phyloP scores from a whole-genome alignment of 2,888 invertebrate genomes.

The Caenorhabditis imperialis region DNA sequence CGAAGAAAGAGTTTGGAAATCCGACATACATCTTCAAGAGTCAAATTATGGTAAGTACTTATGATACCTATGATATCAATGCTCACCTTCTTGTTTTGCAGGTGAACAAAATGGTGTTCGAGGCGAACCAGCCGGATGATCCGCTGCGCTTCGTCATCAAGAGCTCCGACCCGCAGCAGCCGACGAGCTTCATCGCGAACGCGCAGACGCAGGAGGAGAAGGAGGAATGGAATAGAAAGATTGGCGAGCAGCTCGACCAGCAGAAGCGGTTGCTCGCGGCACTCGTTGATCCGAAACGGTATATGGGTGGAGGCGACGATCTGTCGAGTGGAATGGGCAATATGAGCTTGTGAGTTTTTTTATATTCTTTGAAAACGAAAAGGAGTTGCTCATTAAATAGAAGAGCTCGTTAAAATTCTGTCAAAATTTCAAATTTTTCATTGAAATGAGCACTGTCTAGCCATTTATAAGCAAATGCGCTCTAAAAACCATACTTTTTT shows the following conservation, averaged over 20 bases:
- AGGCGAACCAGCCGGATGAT: slow-evolving; percentile 82
- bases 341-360: slow-evolving; percentile 66
- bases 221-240: slow-evolving; percentile 79
- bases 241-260: slow-evolving; percentile 90
- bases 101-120: slow-evolving; percentile 90
- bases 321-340: slow-evolving; percentile 67
- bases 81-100: slow-evolving; percentile 78
- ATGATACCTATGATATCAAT: background rate
- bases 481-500: too few species aligned
- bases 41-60: slow-evolving; percentile 88
- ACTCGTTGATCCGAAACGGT: slow-evolving; percentile 88
- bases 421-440: too few species aligned
- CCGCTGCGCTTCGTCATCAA: slow-evolving; percentile 85
- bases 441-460: too few species aligned
- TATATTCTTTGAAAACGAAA: background rate
- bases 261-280: slow-evolving; percentile 94
- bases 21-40: slow-evolving; percentile 95
- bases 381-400: background rate
- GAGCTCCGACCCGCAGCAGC: slow-evolving; percentile 81
- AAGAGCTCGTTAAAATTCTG: background rate
- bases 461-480: too few species aligned
- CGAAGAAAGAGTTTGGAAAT: slow-evolving; percentile 88
- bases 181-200: slow-evolving; percentile 87
- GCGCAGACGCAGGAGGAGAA: slow-evolving; percentile 85
- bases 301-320: slow-evolving; percentile 69